phyloP scores from a whole-genome alignment of 1,140 invertebrate species.

The Meloidogyne chitwoodi region DNA sequence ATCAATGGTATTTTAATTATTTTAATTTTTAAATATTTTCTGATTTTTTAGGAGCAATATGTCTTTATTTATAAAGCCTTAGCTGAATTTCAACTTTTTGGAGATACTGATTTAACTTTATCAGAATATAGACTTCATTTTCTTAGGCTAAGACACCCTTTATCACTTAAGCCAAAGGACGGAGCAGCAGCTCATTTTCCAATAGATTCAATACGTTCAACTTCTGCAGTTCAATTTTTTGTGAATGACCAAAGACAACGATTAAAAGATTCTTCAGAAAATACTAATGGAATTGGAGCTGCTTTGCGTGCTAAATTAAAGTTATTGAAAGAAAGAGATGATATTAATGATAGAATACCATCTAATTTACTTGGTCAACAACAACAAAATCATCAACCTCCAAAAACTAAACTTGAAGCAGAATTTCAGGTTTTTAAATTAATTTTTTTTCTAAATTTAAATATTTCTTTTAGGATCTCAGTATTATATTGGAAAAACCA shows the following conservation, averaged over 20 bases:
- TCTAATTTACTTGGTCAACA: neutral
- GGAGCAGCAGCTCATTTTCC: neutral
- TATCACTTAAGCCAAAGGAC: neutral
- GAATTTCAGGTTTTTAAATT: slow-evolving; percentile 37
- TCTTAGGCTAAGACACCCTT: slow-evolving; percentile 65
- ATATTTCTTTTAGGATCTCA: slow-evolving; percentile 20
- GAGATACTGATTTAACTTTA: slow-evolving; percentile 80
- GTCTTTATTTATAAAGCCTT: slow-evolving; percentile 91
- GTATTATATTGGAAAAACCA: slow-evolving; percentile 36
- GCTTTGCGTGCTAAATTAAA: slow-evolving; percentile 2
- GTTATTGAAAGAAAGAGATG: neutral
- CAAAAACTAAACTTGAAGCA: slow-evolving; percentile 29
- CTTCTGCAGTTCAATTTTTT: neutral
- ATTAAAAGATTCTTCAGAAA: neutral
- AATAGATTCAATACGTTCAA: slow-evolving; percentile 10
- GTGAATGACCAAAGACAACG: neutral
- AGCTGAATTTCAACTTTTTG: slow-evolving; percentile 85
- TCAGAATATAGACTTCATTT: slow-evolving; percentile 68
- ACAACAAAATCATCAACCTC: neutral
- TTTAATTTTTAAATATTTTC: slow-evolving; percentile 54
- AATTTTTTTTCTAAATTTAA: neutral
- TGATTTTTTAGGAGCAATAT: slow-evolving; percentile 92
- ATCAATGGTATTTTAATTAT: slow-evolving; percentile 67
- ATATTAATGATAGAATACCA: neutral
- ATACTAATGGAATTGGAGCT: slow-evolving; percentile 9